Base-by-base conservation (phyloP, 2,797 vertebrate species). In the Sebastes kiyomatsui region DNA sequence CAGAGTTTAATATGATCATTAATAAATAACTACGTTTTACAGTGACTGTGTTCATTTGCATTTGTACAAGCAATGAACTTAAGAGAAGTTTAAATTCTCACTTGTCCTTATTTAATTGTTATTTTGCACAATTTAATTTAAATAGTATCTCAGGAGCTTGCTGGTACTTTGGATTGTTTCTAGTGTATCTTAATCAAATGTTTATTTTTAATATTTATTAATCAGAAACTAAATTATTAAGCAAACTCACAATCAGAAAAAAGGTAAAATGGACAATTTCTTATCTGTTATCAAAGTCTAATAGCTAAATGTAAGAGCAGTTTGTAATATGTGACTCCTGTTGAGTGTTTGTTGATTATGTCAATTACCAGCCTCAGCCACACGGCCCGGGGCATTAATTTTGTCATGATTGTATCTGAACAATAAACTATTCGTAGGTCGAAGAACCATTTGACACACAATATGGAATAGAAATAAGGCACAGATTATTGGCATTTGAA, bases 11-110 rank as follows among this genome's bases (percentile, higher is more conserved):
- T 73, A 35, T 68, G 70, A 54, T 83, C 70, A 83, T 81, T 79
- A 81, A 72, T 81, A 82, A 77, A 52, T 77, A 71, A 84, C 14
- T n/a, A 61, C 60, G 16, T 81, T 74, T 67, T 77, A 54, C 56
- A 68, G 46, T 64, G 58, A 42, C 46, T 52, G 59, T 56, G 59
- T 66, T 84, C 28, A 82, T 80, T 78, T 60, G 35, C 32, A 79
- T 82, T 84, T 60, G 46, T 67, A 38, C 65, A 74, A 67, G n/a
- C 58, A 76, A 67, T 27, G 38, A 60, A 61, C 33, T 49, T 22
- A 28, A 35, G 18, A 35, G 11, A 70, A 67, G 52, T 49, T 77
- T 61, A 11, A 27, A 4, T 38, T 59, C 11, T 35, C 67, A 42
- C n/a, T 70, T 75, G 20, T 66, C 30, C 14, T 69, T 35, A 66